phyloP scores from a whole-genome alignment of 2,888 invertebrate species.

The Hydriomena furcata region DNA sequence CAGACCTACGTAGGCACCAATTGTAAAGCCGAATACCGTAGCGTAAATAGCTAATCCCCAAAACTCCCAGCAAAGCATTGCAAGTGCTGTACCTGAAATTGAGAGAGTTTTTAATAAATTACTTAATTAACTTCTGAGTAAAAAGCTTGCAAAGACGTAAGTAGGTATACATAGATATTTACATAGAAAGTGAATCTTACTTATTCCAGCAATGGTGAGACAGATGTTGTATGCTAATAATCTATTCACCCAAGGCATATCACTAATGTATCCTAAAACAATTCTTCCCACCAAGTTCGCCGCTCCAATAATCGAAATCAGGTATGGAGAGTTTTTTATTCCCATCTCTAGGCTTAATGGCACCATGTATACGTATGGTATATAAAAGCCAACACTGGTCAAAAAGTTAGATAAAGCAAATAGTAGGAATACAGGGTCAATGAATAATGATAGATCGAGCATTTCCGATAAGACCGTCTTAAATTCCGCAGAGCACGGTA shows the following conservation, averaged over 20 bases:
- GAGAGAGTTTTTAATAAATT: background rate
- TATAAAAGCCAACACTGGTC: slow-evolving; percentile 96
- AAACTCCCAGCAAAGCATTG: slow-evolving; percentile 90
- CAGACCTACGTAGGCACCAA: slow-evolving; percentile 98
- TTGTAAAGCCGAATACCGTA: slow-evolving; percentile 93
- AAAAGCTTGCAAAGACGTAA: background rate
- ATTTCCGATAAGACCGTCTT: slow-evolving; percentile 89
- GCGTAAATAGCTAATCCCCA: slow-evolving; percentile 90
- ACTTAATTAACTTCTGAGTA: background rate
- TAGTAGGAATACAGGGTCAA: slow-evolving; percentile 93
- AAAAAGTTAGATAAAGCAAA: slow-evolving; percentile 97
- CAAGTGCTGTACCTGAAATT: slow-evolving; percentile 89
- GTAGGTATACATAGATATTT: too few species aligned
- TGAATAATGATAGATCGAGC: slow-evolving; percentile 93
- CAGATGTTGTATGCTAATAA: slow-evolving; percentile 94
- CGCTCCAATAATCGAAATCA: slow-evolving; percentile 92
- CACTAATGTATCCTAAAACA: slow-evolving; percentile 92
- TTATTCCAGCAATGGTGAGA: slow-evolving; percentile 93
- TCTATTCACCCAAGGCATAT: slow-evolving; percentile 96
- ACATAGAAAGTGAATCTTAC: slow-evolving; percentile 81
- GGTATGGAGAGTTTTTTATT: slow-evolving; percentile 85
- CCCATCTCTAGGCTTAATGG: slow-evolving; percentile 87
- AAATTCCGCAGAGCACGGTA: slow-evolving; percentile 87
- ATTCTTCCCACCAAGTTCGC: slow-evolving; percentile 96
- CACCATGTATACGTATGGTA: slow-evolving; percentile 95